Evolutionary conservation across 2,888 invertebrate species (phyloP).

Genomic region (Idaea biselata): DNA sequence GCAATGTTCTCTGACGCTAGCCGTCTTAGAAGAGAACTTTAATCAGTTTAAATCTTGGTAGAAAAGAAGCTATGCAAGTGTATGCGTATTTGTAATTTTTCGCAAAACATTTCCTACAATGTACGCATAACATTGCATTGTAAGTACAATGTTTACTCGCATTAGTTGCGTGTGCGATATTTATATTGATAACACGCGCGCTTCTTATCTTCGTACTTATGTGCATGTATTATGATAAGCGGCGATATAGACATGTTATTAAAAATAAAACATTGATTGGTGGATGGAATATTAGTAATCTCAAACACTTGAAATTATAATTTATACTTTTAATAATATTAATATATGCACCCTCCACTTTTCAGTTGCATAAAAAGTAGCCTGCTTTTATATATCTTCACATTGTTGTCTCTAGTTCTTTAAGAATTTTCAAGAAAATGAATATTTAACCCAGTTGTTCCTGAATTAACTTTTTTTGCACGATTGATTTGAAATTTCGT

Average conservation of each 20-base stretch:
- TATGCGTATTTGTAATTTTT: background rate
- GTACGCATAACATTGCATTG: background rate
- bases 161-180: constrained; percentile 30
- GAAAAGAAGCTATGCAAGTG: background rate
- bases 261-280: constrained; percentile 1
- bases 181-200: constrained; percentile 38
- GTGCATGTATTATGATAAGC: background rate
- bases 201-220: constrained; percentile 26
- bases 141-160: constrained; percentile 11
- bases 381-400: no score
- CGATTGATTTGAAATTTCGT: no score
- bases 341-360: no score
- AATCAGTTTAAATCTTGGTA: background rate
- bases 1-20: background rate
- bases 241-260: background rate
- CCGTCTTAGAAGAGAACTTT: background rate
- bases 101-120: background rate
- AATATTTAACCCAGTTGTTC: no score
- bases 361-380: no score
- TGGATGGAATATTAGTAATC: background rate
- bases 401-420: no score
- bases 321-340: no score
- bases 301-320: no score
- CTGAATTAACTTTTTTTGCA: no score
- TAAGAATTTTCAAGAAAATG: no score